Evolutionary conservation across 2,888 invertebrate genomes (phyloP).

Genomic region (Amphipoea oculea): DNA sequence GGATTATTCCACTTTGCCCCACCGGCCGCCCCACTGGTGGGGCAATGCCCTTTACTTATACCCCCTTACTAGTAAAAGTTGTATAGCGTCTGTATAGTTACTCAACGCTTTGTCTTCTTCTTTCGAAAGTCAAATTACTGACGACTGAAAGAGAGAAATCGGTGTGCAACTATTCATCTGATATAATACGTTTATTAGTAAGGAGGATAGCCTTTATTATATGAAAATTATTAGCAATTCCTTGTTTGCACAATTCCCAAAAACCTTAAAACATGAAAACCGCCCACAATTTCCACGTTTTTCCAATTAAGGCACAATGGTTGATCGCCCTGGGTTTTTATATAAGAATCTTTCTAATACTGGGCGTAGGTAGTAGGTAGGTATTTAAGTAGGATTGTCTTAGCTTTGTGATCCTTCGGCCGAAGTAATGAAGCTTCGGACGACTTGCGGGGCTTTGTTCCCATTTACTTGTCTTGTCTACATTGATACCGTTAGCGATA

Average conservation of each 20-base stretch:
- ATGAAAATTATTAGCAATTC: background rate
- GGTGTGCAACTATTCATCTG: too few species aligned
- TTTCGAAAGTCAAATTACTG: too few species aligned
- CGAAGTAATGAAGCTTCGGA: slow-evolving; percentile 66
- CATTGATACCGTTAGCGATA: slow-evolving; percentile 26
- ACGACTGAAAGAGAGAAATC: too few species aligned
- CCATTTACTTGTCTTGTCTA: slow-evolving; percentile 59
- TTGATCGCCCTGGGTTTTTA: slow-evolving; percentile 40
- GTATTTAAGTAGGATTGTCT: slow-evolving; percentile 66
- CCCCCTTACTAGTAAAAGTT: too few species aligned
- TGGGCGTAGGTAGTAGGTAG: slow-evolving; percentile 51
- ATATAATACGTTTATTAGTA: too few species aligned
- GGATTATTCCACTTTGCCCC: too few species aligned
- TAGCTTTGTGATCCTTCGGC: slow-evolving; percentile 63
- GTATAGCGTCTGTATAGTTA: too few species aligned
- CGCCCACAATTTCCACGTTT: background rate
- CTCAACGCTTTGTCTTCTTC: too few species aligned
- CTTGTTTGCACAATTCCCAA: background rate
- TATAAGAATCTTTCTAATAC: slow-evolving; percentile 56
- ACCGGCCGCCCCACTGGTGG: too few species aligned
- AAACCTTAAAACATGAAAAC: slow-evolving; percentile 5
- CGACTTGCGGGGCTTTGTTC: slow-evolving; percentile 62
- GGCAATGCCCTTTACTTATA: background rate
- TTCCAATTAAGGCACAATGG: slow-evolving; percentile 25
- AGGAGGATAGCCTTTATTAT: background rate